Conservation (phyloP, 2,113 vertebrate genomes). For the Passer montanus region DNA sequence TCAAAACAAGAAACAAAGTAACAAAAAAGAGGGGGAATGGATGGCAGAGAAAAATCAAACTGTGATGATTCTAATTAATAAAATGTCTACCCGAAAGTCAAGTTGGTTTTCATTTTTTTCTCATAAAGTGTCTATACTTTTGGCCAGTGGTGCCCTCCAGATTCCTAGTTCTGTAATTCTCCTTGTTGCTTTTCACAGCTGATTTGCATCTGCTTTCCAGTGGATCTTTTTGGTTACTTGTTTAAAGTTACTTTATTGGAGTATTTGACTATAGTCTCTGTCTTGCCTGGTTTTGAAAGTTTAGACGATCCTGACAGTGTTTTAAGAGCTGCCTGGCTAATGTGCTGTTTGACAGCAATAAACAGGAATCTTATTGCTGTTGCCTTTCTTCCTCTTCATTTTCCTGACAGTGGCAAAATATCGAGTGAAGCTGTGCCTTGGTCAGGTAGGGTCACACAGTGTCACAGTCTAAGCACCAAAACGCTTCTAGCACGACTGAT, state of each 20-base stretch:
- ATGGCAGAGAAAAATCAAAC: neutral
- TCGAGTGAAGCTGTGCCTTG: neutral
- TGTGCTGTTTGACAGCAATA: neutral
- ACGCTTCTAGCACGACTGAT: accelerated
- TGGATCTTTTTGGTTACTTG: neutral
- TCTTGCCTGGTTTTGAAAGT: neutral
- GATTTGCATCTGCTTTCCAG: neutral
- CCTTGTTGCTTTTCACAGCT: neutral
- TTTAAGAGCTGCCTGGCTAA: neutral
- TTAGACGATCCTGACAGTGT: neutral
- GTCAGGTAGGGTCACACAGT: neutral
- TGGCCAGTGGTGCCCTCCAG: neutral
- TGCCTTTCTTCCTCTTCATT: neutral
- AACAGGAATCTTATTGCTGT: neutral
- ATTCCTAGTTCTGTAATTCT: neutral
- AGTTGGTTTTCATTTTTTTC: neutral
- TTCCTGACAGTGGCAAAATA: neutral
- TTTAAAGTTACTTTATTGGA: neutral
- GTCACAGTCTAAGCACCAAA: neutral
- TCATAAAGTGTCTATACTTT: neutral
- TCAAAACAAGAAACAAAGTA: neutral
- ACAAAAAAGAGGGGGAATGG: accelerated
- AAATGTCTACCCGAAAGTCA: neutral
- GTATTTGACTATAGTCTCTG: neutral
- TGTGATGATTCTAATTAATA: neutral